Evolutionary conservation across 2,888 invertebrate species (phyloP).

Genomic region (Pollenia labialis): DNA sequence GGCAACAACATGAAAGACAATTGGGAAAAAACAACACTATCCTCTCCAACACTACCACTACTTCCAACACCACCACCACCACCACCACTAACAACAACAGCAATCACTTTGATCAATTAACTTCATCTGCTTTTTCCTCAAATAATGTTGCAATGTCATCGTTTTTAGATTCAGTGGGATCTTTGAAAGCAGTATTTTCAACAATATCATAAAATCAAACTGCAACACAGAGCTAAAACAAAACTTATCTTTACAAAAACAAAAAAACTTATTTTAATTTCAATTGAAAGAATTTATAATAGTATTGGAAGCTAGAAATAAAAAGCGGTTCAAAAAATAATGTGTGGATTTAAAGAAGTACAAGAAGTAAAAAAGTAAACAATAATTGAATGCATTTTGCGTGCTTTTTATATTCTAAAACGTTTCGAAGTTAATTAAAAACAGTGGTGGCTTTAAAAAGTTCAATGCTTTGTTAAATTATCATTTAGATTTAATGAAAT

Average conservation of each 20-base stretch:
- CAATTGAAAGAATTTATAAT: not conserved
- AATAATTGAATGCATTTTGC: too few relatives aligned
- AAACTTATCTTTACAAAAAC: constrained; percentile 1
- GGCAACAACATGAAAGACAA: constrained; percentile 76
- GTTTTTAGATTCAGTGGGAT: constrained; percentile 79
- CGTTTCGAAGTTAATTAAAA: too few relatives aligned
- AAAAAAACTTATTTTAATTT: not conserved
- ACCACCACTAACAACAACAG: constrained; percentile 73
- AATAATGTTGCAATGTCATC: constrained; percentile 73
- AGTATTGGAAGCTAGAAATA: too few relatives aligned
- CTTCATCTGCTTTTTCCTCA: constrained; percentile 75
- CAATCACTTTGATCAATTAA: constrained; percentile 65
- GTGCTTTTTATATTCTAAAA: too few relatives aligned
- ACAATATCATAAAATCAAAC: constrained; percentile 78
- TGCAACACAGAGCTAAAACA: not conserved
- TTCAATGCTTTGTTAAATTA: too few relatives aligned
- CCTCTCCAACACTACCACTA: constrained; percentile 71
- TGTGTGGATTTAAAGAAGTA: too few relatives aligned
- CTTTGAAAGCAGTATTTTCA: constrained; percentile 80
- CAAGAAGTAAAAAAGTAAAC: too few relatives aligned
- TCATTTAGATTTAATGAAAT: too few relatives aligned
- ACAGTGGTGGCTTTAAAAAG: too few relatives aligned
- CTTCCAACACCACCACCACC: constrained; percentile 72
- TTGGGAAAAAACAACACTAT: constrained; percentile 74
- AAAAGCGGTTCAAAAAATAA: too few relatives aligned